Evolutionary conservation across 2,113 vertebrate genomes (phyloP).

Genomic region (Epinephelus fuscoguttatus): DNA sequence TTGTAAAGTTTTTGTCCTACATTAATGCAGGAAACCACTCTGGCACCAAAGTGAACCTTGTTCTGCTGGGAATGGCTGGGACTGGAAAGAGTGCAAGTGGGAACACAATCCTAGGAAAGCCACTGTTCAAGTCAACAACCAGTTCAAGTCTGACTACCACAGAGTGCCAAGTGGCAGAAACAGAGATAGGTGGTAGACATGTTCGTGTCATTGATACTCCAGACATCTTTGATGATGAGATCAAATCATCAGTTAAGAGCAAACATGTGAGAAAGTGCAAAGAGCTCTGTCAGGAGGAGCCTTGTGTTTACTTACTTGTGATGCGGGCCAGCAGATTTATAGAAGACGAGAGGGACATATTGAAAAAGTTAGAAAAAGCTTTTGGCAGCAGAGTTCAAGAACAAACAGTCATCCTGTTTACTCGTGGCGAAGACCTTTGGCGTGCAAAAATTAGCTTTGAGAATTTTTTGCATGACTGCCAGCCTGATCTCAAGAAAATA

Average conservation of each 20-base stretch:
- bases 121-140: fast-evolving
- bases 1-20: too few relatives aligned
- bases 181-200: not conserved
- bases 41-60: not conserved
- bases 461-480: fast-evolving
- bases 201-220: constrained; percentile 4
- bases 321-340: not conserved
- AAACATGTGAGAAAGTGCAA: not conserved
- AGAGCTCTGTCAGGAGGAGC: not conserved
- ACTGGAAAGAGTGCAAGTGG: constrained; percentile 10
- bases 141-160: not conserved
- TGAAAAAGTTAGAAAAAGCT: not conserved
- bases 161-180: not conserved
- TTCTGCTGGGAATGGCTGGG: not conserved
- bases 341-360: not conserved
- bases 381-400: too few relatives aligned
- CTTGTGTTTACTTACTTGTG: not conserved
- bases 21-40: not conserved
- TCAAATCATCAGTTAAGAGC: not conserved
- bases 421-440: not conserved
- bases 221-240: not conserved
- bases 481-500: not conserved
- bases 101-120: not conserved
- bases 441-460: not conserved
- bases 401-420: too few relatives aligned